Conservation (phyloP, 2,113 vertebrate genomes). For the Prolemur simus region DNA sequence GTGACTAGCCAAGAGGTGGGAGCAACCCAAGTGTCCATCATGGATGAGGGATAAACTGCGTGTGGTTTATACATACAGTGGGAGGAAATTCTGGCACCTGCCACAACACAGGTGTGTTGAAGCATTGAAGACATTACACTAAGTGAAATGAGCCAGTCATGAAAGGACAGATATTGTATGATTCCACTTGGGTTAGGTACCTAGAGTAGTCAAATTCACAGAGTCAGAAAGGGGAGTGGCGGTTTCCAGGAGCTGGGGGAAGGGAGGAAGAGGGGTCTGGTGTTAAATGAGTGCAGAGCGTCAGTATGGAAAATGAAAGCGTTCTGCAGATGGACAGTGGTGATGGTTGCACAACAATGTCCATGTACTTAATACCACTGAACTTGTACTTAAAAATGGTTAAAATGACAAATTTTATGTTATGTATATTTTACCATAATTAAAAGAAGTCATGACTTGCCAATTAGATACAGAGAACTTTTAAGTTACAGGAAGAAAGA, state of each 20-base stretch:
- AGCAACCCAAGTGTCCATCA: background rate
- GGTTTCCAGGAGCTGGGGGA: background rate
- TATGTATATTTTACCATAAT: background rate
- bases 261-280: background rate
- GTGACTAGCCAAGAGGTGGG: slow-evolving; percentile 4
- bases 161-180: background rate
- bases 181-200: background rate
- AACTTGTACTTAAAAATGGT: background rate
- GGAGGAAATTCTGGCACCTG: background rate
- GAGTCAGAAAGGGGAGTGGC: background rate
- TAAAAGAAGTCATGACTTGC: background rate
- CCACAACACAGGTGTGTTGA: background rate
- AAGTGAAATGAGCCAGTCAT: background rate
- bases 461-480: background rate
- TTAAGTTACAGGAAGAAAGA: background rate
- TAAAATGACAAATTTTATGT: background rate
- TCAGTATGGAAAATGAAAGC: background rate
- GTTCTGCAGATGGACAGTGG: background rate
- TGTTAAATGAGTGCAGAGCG: background rate
- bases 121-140: background rate
- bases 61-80: no score
- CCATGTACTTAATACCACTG: background rate
- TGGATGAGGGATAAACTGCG: background rate
- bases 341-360: background rate
- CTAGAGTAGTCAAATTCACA: background rate